Evolutionary conservation across 1,140 invertebrate genomes (phyloP), one percentile per base, ranked within the genome.

Genomic region (Chrysomallon squamiferum): DNA sequence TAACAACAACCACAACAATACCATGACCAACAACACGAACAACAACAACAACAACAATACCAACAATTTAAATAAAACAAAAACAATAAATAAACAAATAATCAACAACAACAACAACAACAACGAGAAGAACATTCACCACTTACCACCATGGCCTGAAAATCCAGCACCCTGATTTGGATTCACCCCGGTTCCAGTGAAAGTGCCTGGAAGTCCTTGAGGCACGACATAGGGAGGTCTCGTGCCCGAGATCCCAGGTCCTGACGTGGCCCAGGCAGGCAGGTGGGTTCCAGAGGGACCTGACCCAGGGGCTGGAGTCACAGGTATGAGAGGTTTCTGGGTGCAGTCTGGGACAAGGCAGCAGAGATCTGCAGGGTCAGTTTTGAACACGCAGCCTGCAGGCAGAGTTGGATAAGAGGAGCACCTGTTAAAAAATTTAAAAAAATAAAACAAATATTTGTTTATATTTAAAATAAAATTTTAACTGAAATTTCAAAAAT

Each of bases 311-410:
- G 43, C 20, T 49, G 59, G 60, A 35, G 49, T 25, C 6, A 70
- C 54, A 18, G 59, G 59, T 29, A 68, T 52, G 41, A 66, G 41
- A 29, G 62, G 57, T 13, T 50, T 62, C 9, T 50, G 67, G 61
- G 72, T 69, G 59, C 77, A 79, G 41, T 75, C 65, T 11, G 77
- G 77, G 13, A 73, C 69, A 62, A 73, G 57, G 43, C 77, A 79
- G 33, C 77, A 79, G 27, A 59, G 65, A 54, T 79, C 75, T 38
- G 43, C 66, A 18, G 75, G 77, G 45, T 76, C 72, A 13, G 72
- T 75, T 35, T 35, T 66, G 32, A 77, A 20, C 29, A 68, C 60
- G 61, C 77, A 79, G 59, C 61, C 64, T 25, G 65, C 11, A 27
- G 71, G 62, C 5, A 76, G 41, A 35, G 70, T 64, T 13, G 45